Evolutionary conservation across 2,113 vertebrate species (phyloP), one percentile per base, ranked within the genome.

Genomic region (Sapayoa aenigma): DNA sequence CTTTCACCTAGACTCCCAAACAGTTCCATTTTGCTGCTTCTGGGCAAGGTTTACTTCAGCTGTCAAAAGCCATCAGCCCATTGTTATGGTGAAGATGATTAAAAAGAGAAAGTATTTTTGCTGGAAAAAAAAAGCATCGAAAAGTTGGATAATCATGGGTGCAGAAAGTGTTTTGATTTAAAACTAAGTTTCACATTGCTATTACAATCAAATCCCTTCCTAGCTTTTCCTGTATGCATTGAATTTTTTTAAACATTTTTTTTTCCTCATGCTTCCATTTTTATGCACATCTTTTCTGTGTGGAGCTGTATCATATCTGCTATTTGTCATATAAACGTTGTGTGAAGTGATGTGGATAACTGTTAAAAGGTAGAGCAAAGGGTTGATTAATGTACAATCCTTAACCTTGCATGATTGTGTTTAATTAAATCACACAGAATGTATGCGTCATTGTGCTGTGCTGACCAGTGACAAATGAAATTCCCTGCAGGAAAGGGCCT

Each of bases 381-480:
- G 11, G 8, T 5, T 93, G 50, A 67, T 74, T 9, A 1, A 59
- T 8, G 9, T 50, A n/a, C 49, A 84, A 2, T 55, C 12, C 31
- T 94, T 84, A 81, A 84, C 81, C 31, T 71, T 84, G 24, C 22
- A 72, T 76, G 87, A 91, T 83, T 94, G 37, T 25, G 14, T 73
- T 90, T 93, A 93, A 95, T 95, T 93, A 93, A 94, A 88, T 84
- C 71, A 88, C 59, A 74, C 35, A 74, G 66, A 84, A 82, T 11
- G 6, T 53, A 84, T 4, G 5, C 30, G 80, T n/a, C 37, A 47
- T 68, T 84, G 58, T 69, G 17, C 65, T 89, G 21, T 89, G 53
- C 46, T 89, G 95, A 81, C 89, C 80, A 92, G 44, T 8, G 5
- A 79, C 39, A 83, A 93, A 50, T 88, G 56, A 96, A 97, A 94